A percentile compares a stretch with the other conserved stretches of the same genome.
Evolutionary conservation across 1,140 invertebrate species (phyloP).

Genomic region (Zaprionus africanus): DNA sequence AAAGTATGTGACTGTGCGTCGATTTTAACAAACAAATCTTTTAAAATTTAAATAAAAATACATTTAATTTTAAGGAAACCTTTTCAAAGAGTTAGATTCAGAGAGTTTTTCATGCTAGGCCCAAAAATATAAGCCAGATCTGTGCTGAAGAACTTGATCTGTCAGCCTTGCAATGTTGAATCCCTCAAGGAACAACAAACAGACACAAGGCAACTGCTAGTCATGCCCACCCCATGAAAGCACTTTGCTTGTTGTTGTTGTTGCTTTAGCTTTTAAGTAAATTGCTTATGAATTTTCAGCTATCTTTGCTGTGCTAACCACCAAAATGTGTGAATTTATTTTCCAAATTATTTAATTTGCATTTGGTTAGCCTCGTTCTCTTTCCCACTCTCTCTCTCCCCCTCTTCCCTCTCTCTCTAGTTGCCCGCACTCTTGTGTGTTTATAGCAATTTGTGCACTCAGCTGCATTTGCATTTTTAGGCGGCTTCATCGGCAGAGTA

Average conservation of each 20-base stretch:
- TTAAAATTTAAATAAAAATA: no score
- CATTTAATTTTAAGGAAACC: no score
- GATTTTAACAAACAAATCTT: no score
- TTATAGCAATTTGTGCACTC: constrained; percentile 22
- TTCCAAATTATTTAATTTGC: constrained; percentile 23
- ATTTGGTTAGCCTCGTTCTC: neutral
- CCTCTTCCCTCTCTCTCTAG: neutral
- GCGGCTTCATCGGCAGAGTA: constrained; percentile 9
- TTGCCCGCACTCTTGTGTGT: neutral
- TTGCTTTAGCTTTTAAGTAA: constrained; percentile 30
- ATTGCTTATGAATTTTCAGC: constrained; percentile 32
- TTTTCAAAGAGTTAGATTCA: no score
- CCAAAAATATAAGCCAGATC: no score
- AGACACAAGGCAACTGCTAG: neutral
- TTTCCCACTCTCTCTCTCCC: neutral
- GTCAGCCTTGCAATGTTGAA: no score
- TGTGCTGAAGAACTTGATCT: no score
- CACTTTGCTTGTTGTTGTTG: neutral
- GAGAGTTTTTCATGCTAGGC: no score
- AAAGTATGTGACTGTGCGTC: no score
- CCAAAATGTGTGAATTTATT: constrained; percentile 28
- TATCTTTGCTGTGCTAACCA: constrained; percentile 13
- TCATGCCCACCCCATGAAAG: neutral
- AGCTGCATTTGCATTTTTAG: constrained; percentile 40
- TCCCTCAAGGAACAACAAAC: no score